Base-by-base conservation (phyloP, 1,140 invertebrate species). In the Listronotus oregonensis region DNA sequence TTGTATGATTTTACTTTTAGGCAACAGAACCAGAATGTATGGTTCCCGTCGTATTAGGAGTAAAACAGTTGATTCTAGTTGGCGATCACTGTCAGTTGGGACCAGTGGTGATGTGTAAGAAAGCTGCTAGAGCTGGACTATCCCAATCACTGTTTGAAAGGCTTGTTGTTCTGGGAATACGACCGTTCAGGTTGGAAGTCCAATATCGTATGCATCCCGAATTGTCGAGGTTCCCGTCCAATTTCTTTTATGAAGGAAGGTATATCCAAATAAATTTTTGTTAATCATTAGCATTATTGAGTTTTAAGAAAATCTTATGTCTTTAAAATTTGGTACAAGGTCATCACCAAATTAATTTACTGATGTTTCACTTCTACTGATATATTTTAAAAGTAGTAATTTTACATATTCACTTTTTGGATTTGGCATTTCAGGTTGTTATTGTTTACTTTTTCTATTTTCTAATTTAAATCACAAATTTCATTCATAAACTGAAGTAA, bases 131-230 rank as follows among this genome's bases (percentile, higher is more conserved):
- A 55, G 97, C 97, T 21, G 98, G 98, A 0, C 85, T 99, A 1
- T 96, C 95, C 0, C 97, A 99, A 78, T 98, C 96, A 12, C 83
- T 99, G 6, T 99, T 99, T 80, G 98, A 99, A 78, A 84, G 98
- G 12, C 82, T 99, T 0, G 97, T 99, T 0, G 94, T 99, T 0
- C 83, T 99, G 3, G 96, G 96, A 9, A 98, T 98, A 66, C 84
- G 95, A 44, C 96, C 96, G 0, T 95, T 98, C 78, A 86, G 96
- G 1, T 81, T 98, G 0, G 96, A 98, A 81, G 98, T 99, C 1
- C 98, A 99, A 78, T 99, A 99, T 78, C 88, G 98, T 57, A 99
- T 99, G 98, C 94, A 97, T 77, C 98, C 98, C 0, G 94, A 97
- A 74, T 82, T 99, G 0, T 97, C 94, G 0, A 86, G 95, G 44